Conservation (phyloP, 2,888 invertebrate genomes). For the Drosophila phalerata region DNA sequence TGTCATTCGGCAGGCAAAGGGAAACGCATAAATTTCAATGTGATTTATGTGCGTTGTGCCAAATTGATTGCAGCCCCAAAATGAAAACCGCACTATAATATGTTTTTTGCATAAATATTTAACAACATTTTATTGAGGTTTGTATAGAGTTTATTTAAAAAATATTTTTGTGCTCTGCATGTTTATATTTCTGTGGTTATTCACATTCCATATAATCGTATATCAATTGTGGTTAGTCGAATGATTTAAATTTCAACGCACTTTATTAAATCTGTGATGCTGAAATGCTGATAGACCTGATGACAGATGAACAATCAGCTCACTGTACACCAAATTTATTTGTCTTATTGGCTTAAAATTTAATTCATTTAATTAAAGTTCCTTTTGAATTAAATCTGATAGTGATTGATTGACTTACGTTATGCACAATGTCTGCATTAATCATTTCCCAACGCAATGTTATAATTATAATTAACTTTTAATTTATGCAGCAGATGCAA, state of each 20-base stretch:
- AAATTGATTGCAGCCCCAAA: slow-evolving; percentile 58
- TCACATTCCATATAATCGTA: background rate
- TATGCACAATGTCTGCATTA: slow-evolving; percentile 3
- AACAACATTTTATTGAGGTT: slow-evolving; percentile 27
- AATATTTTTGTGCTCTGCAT: slow-evolving; percentile 22
- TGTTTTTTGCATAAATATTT: slow-evolving; percentile 54
- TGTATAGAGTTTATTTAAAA: slow-evolving; percentile 30
- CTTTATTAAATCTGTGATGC: slow-evolving; percentile 16
- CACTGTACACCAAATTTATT: background rate
- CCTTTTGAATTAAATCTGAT: slow-evolving; percentile 6
- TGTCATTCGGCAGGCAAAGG: slow-evolving; percentile 38
- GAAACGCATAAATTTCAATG: slow-evolving; percentile 39
- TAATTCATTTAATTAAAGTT: slow-evolving; percentile 52
- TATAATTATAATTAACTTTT: background rate
- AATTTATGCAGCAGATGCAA: background rate
- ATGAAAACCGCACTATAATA: slow-evolving; percentile 34
- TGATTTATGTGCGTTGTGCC: slow-evolving; percentile 57
- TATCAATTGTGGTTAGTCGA: slow-evolving; percentile 1
- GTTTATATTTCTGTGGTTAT: slow-evolving; percentile 7
- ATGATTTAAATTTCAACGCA: background rate
- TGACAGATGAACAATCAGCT: slow-evolving; percentile 20
- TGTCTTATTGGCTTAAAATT: slow-evolving; percentile 23
- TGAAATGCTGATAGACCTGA: slow-evolving; percentile 55
- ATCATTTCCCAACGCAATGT: slow-evolving; percentile 6
- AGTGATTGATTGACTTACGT: slow-evolving; percentile 27